Conservation (phyloP, 1,140 invertebrate genomes). For the Caerostris darwini region DNA sequence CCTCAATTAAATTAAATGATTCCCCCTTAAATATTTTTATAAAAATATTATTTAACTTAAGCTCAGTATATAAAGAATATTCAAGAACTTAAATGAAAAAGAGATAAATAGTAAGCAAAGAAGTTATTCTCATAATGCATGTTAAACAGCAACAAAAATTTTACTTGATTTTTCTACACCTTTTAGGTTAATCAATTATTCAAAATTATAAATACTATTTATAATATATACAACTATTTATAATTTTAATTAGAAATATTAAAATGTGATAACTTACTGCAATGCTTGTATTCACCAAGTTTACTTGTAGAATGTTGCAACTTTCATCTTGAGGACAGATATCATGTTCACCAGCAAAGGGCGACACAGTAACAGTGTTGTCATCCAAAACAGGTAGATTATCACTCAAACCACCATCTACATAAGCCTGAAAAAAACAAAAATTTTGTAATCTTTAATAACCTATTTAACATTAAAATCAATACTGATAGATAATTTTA, state of each 20-base stretch:
- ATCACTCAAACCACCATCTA: slow-evolving; percentile 98
- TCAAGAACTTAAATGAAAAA: no score
- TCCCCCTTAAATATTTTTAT: not conserved
- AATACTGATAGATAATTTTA: not conserved
- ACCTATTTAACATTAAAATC: not conserved
- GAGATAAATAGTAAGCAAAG: no score
- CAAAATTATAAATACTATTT: no score
- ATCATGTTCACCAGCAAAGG: slow-evolving; percentile 98
- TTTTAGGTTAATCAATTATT: no score
- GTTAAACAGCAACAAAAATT: no score
- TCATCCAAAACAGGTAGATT: slow-evolving; percentile 96
- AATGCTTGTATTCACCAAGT: slow-evolving; percentile 96
- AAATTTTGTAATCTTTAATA: slow-evolving; percentile 79
- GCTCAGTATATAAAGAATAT: not conserved
- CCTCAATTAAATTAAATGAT: not conserved
- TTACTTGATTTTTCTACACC: no score
- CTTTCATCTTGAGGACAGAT: slow-evolving; percentile 95
- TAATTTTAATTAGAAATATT: no score
- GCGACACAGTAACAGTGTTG: slow-evolving; percentile 97
- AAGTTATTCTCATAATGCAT: no score
- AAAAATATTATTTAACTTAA: not conserved
- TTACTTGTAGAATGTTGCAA: slow-evolving; percentile 86
- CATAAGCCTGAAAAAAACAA: slow-evolving; percentile 86
- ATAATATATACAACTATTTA: no score
- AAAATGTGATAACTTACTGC: slow-evolving; percentile 83